Evolutionary conservation across 2,888 invertebrate species (phyloP), one percentile per base, ranked within the genome.

Genomic region (Notodonta dromedarius): DNA sequence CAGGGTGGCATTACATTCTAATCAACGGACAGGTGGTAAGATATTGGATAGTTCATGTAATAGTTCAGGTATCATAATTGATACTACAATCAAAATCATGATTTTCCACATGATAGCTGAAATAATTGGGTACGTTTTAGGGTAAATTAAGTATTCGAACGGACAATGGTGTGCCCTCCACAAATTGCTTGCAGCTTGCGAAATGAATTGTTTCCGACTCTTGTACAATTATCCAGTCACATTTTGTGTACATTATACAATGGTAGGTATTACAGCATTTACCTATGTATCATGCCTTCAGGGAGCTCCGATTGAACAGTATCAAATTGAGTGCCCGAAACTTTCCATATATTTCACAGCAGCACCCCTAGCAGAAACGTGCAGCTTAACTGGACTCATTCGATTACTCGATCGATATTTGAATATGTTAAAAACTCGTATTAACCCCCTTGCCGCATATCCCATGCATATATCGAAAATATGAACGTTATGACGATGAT

Each of bases 121-220:
- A 11, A 42, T 12, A 12, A 42, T 42, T 42, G 42, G 42, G 1
- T 42, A 42, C 42, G 42, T 42, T 42, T 35, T 35, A 12, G 12
- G 9, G 42, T 42, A 42, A 12, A 42, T 51, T 51, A 51, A 51
- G 14, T 24, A 51, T 24, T 24, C 24, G 9, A 51, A 14, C n/a
- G 32, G 13, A 52, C 52, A 52, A 32, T 52, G 12, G 52, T 52
- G 7, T 35, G 14, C 39, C 14, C 14, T 35, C 63, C 64, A 63
- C 67, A 72, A 77, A 77, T 75, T 77, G 70, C 62, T 68, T 69
- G 70, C 72, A 75, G 65, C 66, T 66, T 62, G 64, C 58, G 58
- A 70, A 72, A 76, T 68, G 72, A 75, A 69, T 62, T 50, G 64
- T 63, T 76, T 77, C 79, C 78, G 71, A 75, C 76, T 72, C 73